These are phyloP conservation scores for Hydrozoanthus tunicans DNA, from an alignment of 64 coral and sea anemone species.

Conservation along the genomic window DNA sequence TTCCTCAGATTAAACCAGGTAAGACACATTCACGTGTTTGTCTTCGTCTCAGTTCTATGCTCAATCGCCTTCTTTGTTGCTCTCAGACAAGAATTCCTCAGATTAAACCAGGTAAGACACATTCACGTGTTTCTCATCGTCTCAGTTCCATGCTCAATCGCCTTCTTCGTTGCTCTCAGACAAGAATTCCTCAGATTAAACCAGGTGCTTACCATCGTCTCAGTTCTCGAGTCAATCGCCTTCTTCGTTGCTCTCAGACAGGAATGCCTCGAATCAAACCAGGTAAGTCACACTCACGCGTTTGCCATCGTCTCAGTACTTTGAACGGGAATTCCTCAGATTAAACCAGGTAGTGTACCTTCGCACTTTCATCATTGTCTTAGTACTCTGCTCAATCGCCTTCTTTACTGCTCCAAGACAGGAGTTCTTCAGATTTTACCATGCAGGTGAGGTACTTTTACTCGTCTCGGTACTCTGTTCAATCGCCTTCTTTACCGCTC, in stretches of 20 bases:
- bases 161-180: conserved; percentile 69
- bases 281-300: conserved; percentile 34
- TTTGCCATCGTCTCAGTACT: conserved; percentile 4
- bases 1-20: conserved; percentile 71
- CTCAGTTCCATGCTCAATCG: conserved; percentile 28
- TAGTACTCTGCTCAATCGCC: conserved; percentile 49
- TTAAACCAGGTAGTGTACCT: no score
- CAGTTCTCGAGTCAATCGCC: conserved; percentile 30
- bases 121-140: conserved; percentile 40
- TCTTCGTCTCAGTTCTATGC: conserved; percentile 32
- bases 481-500: conserved; percentile 64
- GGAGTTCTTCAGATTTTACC: conserved; percentile 65
- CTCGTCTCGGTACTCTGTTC: conserved; percentile 6
- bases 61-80: conserved; percentile 62
- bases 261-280: conserved; percentile 61
- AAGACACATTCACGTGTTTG: conserved; percentile 12
- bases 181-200: conserved; percentile 60
- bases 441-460: not conserved
- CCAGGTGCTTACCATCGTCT: conserved; percentile 52
- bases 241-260: conserved; percentile 68
- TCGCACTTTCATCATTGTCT: no score
- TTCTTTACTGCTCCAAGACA: conserved; percentile 61
- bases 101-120: conserved; percentile 61
- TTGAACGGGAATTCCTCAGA: no score
- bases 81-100: conserved; percentile 62